Percentiles rank a stretch among this genome's conserved stretches.
These are phyloP conservation scores for Scalopus aquaticus DNA, from an alignment of 2,113 vertebrate genomes.

Conservation along the genomic window DNA sequence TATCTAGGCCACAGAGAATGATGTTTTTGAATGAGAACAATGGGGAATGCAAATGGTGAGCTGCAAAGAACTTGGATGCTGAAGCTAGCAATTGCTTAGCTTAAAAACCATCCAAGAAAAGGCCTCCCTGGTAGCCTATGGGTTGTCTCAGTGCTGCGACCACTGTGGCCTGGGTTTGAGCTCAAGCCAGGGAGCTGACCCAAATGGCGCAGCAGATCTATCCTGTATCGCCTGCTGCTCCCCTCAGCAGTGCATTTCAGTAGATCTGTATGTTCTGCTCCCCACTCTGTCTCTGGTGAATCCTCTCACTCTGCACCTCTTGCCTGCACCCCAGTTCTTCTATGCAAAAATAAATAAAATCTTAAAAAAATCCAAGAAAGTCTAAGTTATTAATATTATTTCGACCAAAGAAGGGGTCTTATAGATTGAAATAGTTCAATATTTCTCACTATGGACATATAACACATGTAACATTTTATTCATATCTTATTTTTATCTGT, in stretches of 20 bases:
- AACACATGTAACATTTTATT: background rate
- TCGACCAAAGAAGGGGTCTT: background rate
- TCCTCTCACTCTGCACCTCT: no score
- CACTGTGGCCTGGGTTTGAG: no score
- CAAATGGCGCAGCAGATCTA: no score
- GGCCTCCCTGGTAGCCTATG: no score
- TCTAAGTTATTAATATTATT: background rate
- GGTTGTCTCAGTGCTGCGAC: no score
- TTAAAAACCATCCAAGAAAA: no score
- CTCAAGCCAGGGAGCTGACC: no score
- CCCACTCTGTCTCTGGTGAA: no score
- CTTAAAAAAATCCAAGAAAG: background rate
- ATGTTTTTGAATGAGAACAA: background rate
- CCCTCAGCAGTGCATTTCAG: background rate
- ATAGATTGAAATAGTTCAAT: background rate
- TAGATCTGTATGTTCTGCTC: no score
- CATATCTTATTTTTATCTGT: background rate
- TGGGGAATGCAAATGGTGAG: background rate
- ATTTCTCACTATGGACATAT: background rate
- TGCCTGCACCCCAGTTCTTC: no score
- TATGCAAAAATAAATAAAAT: background rate
- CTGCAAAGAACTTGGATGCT: background rate
- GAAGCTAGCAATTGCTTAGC: background rate
- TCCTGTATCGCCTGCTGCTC: no score
- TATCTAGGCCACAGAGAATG: no score